A percentile compares a stretch with the other conserved stretches of the same genome.
Conservation (phyloP, 2,797 vertebrate species). For the Neopelma chrysocephalum region DNA sequence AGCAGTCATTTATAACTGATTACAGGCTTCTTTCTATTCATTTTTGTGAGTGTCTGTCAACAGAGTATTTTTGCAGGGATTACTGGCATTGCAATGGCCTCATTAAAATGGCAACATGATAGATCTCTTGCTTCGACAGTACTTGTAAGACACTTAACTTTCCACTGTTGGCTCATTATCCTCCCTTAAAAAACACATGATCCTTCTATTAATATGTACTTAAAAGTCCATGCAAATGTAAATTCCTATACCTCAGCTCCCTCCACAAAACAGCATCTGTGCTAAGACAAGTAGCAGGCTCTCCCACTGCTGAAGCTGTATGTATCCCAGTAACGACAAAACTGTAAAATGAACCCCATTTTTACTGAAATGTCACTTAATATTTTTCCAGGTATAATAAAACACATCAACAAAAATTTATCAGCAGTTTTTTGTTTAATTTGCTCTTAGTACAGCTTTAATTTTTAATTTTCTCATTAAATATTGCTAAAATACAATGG, state of each 20-base stretch:
- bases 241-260: neutral
- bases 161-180: neutral
- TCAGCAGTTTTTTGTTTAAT: neutral
- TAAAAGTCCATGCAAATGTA: neutral
- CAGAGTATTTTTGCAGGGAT: slow-evolving; percentile 40
- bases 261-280: neutral
- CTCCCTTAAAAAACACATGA: neutral
- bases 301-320: neutral
- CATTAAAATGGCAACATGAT: neutral
- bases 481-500: neutral
- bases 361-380: neutral
- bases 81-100: neutral
- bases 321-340: neutral
- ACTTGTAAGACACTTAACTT: neutral
- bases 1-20: neutral
- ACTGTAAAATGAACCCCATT: neutral
- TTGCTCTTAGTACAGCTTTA: neutral
- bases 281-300: neutral
- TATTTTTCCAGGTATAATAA: neutral
- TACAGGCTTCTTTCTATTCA: neutral
- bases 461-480: neutral
- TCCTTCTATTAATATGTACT: neutral
- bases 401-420: neutral
- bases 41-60: slow-evolving; percentile 13
- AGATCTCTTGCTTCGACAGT: neutral